phyloP scores from a whole-genome alignment of 2,797 vertebrate genomes.

The Acanthopagrus latus region DNA sequence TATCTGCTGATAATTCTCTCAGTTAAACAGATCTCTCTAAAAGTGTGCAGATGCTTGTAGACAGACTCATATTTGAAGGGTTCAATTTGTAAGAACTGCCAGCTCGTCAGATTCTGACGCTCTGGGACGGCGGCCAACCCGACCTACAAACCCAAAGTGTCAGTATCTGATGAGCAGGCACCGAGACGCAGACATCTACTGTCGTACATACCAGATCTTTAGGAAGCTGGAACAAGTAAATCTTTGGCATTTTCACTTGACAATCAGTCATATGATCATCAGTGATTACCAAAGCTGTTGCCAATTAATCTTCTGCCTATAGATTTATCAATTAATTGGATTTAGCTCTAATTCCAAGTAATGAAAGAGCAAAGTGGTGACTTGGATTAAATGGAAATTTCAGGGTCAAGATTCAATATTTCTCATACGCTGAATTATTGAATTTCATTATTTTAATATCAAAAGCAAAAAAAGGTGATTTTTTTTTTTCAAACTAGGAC shows the following conservation, averaged over 20 bases:
- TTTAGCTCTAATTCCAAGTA: not conserved
- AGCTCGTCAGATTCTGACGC: too few species aligned
- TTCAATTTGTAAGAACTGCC: too few species aligned
- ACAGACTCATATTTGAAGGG: too few species aligned
- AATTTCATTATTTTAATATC: not conserved
- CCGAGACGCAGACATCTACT: too few species aligned
- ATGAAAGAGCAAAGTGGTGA: too few species aligned
- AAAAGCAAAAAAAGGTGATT: not conserved
- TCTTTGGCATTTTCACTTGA: not conserved
- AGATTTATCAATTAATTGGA: not conserved
- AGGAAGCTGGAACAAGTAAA: not conserved
- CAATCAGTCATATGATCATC: not conserved
- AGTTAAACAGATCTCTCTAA: not conserved
- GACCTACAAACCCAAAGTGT: too few species aligned
- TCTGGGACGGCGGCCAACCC: too few species aligned
- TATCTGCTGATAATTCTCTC: not conserved
- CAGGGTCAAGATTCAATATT: not conserved
- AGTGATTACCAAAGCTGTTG: not conserved
- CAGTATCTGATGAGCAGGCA: too few species aligned
- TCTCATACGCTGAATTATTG: not conserved
- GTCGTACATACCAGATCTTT: not conserved
- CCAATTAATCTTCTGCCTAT: not conserved
- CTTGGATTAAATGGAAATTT: not conserved
- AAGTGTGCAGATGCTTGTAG: too few species aligned
- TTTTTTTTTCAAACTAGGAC: not conserved